Base-by-base conservation (phyloP, 2,113 vertebrate genomes). In the Arenaria interpres region DNA sequence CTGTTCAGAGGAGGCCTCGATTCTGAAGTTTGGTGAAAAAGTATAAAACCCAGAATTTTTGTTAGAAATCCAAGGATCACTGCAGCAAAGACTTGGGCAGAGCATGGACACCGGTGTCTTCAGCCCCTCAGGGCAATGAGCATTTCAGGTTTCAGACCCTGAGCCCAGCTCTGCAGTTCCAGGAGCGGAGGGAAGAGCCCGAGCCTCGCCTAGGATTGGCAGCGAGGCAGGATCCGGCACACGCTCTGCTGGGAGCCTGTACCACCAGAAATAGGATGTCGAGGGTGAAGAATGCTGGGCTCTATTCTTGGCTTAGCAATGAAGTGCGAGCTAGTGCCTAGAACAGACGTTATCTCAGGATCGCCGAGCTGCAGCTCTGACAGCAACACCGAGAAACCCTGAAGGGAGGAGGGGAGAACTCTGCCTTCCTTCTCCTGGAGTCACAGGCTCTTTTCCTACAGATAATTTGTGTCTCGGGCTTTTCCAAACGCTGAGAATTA, bases 291-390 rank as follows among this genome's bases (percentile, higher is more conserved):
- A 94, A 88, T 43, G 76, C 93, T 33, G 81, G 69, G 56, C 89
- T 95, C 93, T 95, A 84, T 94, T 93, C 92, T 68, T 14, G 93
- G 89, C 95, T 80, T 25, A 7, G 84, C 50, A 48, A 8, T 12
- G 37, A 43, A 80, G 93, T 14, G 60, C 56, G 91, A 92, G 74
- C 74, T 15, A 21, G 82, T 37, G 77, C 87, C 69, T 57, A 27
- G 68, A 56, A 22, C 75, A 90, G 91, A 50, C 79, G 14, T 74
- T 21, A 10, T 33, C 39, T 59, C 83, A n/a, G 84, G 84, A 87
- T 81, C 60, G 25, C 74, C 81, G n/a, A 24, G 85, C 41, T 23
- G 4, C 74, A 3, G 54, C 5, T 32, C 24, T 51, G 74, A 74
- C 93, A 74, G 33, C 46, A 12, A 77, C 24, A 23, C 53, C 2